Evolutionary conservation across 2,888 invertebrate genomes (phyloP), one percentile per base, ranked within the genome.

Genomic region (Nomada fucata): DNA sequence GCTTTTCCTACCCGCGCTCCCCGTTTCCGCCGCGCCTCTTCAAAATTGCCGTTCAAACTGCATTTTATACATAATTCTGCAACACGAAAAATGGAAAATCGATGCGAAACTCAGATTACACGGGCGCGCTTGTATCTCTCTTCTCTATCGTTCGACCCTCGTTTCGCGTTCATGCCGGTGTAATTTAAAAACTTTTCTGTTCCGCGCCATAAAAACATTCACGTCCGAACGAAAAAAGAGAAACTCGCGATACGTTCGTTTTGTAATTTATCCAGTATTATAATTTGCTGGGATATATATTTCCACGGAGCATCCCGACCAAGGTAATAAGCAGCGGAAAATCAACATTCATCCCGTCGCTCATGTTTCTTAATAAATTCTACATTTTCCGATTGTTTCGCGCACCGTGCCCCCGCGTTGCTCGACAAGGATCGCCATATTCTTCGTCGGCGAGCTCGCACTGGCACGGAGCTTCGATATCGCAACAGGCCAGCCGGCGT

Each of bases 61-160:
- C 70, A 60, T 70, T 70, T 70, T 60, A 70, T 60, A 59, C 70
- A 50, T 60, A 60, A 60, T 70, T 70, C 47, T 59, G 47, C 4
- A 13, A 15, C 15, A 44, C 18, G 69, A 44, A 23, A 29, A 60
- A 70, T 0, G 47, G 2, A 60, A 60, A 60, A 59, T 70, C 59
- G 69, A 69, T 69, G 69, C 26, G n/a, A 69, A 69, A 69, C 69
- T 57, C 57, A 26, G 44, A 69, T 69, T 59, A 69, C 44, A 26
- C 23, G 44, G 42, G 23, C 18, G 55, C 20, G 13, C 36, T 26
- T 23, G 13, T 13, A 23, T 26, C 42, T 69, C n/a, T 13, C 23
- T 42, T 55, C 42, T 36, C 18, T 42, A 42, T 42, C 11, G 23
- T 42, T 68, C 29, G 7, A 23, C 55, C 15, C 10, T 0, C 10